These are phyloP conservation scores for Pseudoips prasinana DNA, from an alignment of 2,888 invertebrate genomes.

Conservation along the genomic window DNA sequence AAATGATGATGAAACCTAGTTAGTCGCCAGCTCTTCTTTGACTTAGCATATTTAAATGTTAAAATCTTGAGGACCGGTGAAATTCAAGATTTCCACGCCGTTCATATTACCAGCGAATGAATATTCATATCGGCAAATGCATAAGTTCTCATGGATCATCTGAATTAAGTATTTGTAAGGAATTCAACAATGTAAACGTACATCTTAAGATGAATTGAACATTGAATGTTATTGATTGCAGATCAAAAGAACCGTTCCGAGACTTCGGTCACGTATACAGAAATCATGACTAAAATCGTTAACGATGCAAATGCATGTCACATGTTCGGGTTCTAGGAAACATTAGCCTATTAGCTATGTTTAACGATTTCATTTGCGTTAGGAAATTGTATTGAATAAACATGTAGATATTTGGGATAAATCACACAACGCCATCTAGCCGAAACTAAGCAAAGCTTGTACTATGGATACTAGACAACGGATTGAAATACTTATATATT, in stretches of 20 bases:
- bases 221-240: constrained; percentile 61
- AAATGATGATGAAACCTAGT: no score
- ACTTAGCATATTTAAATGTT: no score
- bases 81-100: constrained; percentile 5
- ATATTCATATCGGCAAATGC: constrained; percentile 30
- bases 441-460: no score
- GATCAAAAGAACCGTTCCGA: constrained; percentile 62
- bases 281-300: constrained; percentile 52
- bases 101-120: constrained; percentile 14
- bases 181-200: constrained; percentile 64
- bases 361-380: no score
- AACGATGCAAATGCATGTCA: constrained; percentile 53
- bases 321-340: constrained; percentile 47
- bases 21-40: no score
- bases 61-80: no score
- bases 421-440: no score
- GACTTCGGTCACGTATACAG: constrained; percentile 53
- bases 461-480: no score
- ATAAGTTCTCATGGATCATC: constrained; percentile 40
- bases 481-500: no score
- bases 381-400: no score
- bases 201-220: constrained; percentile 66
- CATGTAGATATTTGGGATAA: no score
- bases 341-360: constrained; percentile 16
- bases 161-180: constrained; percentile 48